Evolutionary conservation across 2,797 vertebrate genomes (phyloP).

Genomic region (Otolemur crassicaudatus): DNA sequence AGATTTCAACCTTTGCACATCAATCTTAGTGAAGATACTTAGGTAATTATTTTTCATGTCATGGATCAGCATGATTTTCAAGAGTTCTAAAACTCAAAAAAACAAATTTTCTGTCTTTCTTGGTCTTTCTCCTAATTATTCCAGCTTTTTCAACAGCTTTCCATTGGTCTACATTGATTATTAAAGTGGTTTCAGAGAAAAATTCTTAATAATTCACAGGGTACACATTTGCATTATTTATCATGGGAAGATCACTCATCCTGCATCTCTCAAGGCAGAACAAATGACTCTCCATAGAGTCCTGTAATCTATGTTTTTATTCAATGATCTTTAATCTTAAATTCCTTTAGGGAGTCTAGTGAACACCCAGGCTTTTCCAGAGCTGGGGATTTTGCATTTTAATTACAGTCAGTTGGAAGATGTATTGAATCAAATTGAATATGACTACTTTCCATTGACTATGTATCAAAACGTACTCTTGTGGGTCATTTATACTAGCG

Average conservation of each 20-base stretch:
- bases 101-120: not conserved
- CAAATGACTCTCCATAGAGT: not conserved
- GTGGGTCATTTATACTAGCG: not conserved
- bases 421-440: constrained; percentile 13
- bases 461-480: not conserved
- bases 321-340: not conserved
- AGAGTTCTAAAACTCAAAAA: not conserved
- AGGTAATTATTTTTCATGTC: not conserved
- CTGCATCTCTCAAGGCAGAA: not conserved
- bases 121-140: not conserved
- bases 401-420: not conserved
- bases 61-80: not conserved
- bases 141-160: not conserved
- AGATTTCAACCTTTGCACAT: not conserved
- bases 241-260: not conserved
- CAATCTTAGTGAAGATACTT: not conserved
- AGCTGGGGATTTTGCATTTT: constrained; percentile 13
- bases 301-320: not conserved
- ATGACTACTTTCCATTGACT: not conserved
- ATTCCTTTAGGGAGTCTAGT: not conserved
- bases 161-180: not conserved
- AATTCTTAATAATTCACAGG: not conserved
- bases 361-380: not conserved
- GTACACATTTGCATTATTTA: not conserved
- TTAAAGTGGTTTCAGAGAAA: not conserved